Conservation (phyloP, 2,113 vertebrate species). For the Harpagus bidentatus region DNA sequence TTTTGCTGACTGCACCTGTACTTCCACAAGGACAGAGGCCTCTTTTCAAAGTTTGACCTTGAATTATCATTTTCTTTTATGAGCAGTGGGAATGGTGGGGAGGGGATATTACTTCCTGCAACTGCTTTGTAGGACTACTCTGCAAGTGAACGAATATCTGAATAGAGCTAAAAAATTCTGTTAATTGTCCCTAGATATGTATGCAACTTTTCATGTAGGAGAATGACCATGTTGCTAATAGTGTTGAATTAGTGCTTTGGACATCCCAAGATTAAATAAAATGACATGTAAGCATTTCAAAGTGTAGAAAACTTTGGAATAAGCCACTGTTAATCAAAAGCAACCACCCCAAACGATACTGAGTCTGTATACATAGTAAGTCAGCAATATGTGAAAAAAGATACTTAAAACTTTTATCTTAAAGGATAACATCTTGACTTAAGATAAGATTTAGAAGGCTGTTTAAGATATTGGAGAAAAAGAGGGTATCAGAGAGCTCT, state of each 20-base stretch:
- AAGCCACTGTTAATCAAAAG: not conserved
- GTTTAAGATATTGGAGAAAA: not conserved
- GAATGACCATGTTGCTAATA: not conserved
- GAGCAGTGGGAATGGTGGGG: not conserved
- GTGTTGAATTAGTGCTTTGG: not conserved
- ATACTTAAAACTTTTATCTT: not conserved
- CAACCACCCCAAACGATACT: not conserved
- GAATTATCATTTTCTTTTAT: not conserved
- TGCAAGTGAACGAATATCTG: not conserved
- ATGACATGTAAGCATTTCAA: not conserved
- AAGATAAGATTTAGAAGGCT: not conserved
- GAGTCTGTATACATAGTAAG: not conserved
- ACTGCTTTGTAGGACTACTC: not conserved
- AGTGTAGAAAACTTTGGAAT: not conserved
- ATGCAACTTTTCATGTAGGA: not conserved
- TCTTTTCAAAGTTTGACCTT: not conserved
- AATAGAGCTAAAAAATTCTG: not conserved
- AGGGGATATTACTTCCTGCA: not conserved
- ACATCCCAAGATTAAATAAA: not conserved
- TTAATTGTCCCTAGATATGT: not conserved
- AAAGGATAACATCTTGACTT: not conserved
- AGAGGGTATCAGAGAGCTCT: not conserved
- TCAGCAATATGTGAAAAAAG: not conserved
- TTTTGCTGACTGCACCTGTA: not conserved
- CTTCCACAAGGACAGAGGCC: not conserved